Evolutionary conservation across 1,140 invertebrate genomes (phyloP), one percentile per base, ranked within the genome.

Genomic region (Penaeus japonicus): DNA sequence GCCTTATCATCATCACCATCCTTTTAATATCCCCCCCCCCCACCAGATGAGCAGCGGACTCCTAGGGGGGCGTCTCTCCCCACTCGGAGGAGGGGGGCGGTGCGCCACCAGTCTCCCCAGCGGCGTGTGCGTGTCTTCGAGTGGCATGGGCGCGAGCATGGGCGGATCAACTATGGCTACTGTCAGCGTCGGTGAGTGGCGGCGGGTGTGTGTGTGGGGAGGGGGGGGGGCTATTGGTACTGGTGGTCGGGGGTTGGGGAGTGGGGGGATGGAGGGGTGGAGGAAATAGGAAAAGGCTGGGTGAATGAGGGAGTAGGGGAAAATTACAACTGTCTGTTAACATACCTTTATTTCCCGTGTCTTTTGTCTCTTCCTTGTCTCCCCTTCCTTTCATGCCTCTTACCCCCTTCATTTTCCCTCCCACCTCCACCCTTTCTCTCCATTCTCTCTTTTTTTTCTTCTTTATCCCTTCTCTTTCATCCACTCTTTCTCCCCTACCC

Each of bases 61-160:
- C 30, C 82, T 89, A 2, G 79, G 84, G 15, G 75, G 84, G 15
- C 85, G 87, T 5, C 81, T 88, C 27, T 87, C 84, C 7, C 85
- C 84, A 0, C 70, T 87, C 24, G 85, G 85, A 4, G 73, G 47
- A 0, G 47, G 0, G 79, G 27, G 62, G 20, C 83, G 89, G 75
- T 85, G 83, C 30, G 79, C 84, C 83, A 59, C 65, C 24, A 84
- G 62, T 20, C 39, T 83, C 54, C 24, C 47, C 81, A 70, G 35
- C 82, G 82, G 78, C 20, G 82, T 84, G 53, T 89, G 82, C 53
- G 82, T 89, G 35, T 84, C 87, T 20, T 79, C 77, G 18, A 39
- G 59, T 18, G 78, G 79, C 54, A 62, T 27, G n/a, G 73, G 70
- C 7, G 87, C 53, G 3, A 47, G 55, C 70, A 79, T 75, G 81